These are phyloP conservation scores for Alethe castanea DNA, from an alignment of 2,113 vertebrate species.

Conservation along the genomic window DNA sequence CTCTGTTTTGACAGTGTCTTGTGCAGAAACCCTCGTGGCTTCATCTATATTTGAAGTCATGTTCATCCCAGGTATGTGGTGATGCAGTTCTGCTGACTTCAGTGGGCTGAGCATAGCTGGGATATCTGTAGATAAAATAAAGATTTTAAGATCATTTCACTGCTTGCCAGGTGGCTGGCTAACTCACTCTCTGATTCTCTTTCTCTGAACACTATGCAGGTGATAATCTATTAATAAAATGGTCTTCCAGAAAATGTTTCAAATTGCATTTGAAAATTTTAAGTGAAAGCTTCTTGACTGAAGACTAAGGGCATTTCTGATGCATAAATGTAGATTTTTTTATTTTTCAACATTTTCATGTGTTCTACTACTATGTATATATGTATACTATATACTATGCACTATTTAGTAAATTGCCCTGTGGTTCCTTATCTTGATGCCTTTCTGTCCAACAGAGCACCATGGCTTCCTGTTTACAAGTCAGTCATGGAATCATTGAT, in stretches of 20 bases:
- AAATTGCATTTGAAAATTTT: neutral
- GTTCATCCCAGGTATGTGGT: slow-evolving; percentile 35
- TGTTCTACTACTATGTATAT: neutral
- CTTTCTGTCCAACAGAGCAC: neutral
- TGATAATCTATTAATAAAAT: neutral
- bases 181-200: neutral
- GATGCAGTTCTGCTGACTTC: slow-evolving; percentile 24
- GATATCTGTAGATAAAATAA: slow-evolving; percentile 10
- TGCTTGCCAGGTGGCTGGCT: neutral
- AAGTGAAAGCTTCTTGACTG: neutral
- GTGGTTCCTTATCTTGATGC: neutral
- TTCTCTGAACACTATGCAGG: neutral
- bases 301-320: neutral
- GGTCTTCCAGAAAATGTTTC: neutral
- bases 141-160: neutral
- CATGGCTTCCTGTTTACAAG: neutral
- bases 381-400: neutral
- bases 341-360: neutral
- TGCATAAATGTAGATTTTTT: neutral
- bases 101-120: slow-evolving; percentile 4
- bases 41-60: slow-evolving; percentile 15
- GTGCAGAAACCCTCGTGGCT: slow-evolving; percentile 12
- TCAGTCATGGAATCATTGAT: neutral
- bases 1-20: neutral
- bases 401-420: neutral